A percentile compares a stretch with the other conserved stretches of the same genome.
Conservation (phyloP, 2,888 invertebrate species). For the Cheilosia soror region DNA sequence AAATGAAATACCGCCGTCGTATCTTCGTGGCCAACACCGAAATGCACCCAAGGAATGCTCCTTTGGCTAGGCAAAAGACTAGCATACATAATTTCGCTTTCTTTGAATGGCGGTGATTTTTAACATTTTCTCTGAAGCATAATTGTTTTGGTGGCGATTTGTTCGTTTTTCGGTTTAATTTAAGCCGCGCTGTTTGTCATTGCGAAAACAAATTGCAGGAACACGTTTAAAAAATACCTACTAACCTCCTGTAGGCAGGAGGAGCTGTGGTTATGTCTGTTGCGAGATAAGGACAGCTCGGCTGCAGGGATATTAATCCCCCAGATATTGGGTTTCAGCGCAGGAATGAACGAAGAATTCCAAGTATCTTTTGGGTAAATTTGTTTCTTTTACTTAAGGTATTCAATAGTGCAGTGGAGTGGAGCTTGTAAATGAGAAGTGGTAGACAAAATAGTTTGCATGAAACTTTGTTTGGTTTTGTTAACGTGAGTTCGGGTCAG, state of each 20-base stretch:
- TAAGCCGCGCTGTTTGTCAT: constrained; percentile 55
- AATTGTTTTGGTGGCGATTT: constrained; percentile 63
- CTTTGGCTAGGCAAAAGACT: constrained; percentile 8
- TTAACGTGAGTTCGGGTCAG: background rate
- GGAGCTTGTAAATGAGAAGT: constrained; percentile 15
- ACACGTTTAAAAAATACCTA: constrained; percentile 73
- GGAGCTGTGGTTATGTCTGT: background rate
- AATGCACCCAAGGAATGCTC: constrained; percentile 51
- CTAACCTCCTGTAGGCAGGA: constrained; percentile 54
- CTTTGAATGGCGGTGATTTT: constrained; percentile 53
- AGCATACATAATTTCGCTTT: constrained; percentile 66
- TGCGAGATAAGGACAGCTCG: constrained; percentile 10
- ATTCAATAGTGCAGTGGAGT: background rate
- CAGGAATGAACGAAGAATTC: constrained; percentile 40
- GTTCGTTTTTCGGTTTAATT: constrained; percentile 41
- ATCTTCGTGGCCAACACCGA: constrained; percentile 58
- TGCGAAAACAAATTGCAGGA: constrained; percentile 65
- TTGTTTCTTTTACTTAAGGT: constrained; percentile 36
- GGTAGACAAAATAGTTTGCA: constrained; percentile 13
- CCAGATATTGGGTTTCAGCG: constrained; percentile 15
- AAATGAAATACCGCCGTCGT: constrained; percentile 58
- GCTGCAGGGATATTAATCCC: constrained; percentile 18
- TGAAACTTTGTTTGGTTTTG: constrained; percentile 3
- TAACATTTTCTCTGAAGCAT: constrained; percentile 47
- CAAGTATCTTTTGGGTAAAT: constrained; percentile 43